Percentiles rank a stretch among this genome's conserved stretches.
Evolutionary conservation across 2,113 vertebrate species (phyloP).

Genomic region (Misgurnus anguillicaudatus): DNA sequence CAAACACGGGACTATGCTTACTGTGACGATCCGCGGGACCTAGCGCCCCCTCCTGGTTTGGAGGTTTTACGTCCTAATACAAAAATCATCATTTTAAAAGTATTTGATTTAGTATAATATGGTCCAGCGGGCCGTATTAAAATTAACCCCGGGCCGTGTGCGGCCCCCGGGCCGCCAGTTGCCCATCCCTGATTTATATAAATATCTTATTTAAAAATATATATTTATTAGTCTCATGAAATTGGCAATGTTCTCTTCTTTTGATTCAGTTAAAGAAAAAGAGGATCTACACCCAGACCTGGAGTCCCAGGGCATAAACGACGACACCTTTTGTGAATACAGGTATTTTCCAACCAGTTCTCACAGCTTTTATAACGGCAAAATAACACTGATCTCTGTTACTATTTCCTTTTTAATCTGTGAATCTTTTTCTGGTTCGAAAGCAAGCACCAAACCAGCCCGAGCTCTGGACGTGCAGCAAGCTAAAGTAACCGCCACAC

Average conservation of each 20-base stretch:
- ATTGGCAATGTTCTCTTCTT: neutral
- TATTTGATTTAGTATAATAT: too few species aligned
- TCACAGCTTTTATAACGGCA: neutral
- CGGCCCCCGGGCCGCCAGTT: too few species aligned
- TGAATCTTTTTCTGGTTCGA: constrained; percentile 57
- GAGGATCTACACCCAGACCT: constrained; percentile 95
- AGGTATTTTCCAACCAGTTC: constrained; percentile 77
- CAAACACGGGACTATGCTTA: too few species aligned
- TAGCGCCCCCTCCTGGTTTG: too few species aligned
- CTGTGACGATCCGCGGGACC: too few species aligned
- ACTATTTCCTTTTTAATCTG: constrained; percentile 30
- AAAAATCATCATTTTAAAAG: too few species aligned
- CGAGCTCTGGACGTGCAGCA: constrained; percentile 61
- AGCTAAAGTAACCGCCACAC: constrained; percentile 65
- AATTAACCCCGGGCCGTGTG: too few species aligned
- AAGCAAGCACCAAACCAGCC: constrained; percentile 66
- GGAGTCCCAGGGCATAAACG: constrained; percentile 92
- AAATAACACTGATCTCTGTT: neutral
- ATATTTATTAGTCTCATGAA: neutral
- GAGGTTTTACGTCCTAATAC: too few species aligned
- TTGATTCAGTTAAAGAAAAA: constrained; percentile 90
- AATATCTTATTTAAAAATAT: too few species aligned
- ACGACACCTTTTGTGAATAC: constrained; percentile 97
- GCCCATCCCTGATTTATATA: too few species aligned
- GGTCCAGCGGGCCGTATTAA: too few species aligned